A percentile compares a stretch with the other conserved stretches of the same genome.
phyloP scores from a whole-genome alignment of 2,797 vertebrate genomes.

The Sylvia borin region DNA sequence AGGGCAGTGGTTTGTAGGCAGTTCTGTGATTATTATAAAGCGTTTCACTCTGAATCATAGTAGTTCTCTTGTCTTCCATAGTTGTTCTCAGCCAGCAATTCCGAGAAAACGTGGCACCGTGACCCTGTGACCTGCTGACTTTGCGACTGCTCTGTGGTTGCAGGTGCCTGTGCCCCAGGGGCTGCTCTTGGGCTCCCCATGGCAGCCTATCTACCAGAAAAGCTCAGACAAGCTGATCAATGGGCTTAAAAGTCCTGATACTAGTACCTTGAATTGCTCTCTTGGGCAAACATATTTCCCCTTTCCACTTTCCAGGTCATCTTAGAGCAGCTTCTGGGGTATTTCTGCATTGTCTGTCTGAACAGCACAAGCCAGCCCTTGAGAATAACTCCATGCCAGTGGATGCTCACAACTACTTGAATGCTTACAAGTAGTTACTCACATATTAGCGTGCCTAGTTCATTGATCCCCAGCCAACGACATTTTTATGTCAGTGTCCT shows the following conservation, averaged over 20 bases:
- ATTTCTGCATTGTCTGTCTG: not conserved
- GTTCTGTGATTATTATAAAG: not conserved
- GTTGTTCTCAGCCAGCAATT: not conserved
- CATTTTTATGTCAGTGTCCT: not conserved
- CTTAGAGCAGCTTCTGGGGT: not conserved
- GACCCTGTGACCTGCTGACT: constrained; percentile 17
- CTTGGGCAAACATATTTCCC: not conserved
- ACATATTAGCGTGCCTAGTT: not conserved
- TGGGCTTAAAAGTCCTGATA: not conserved
- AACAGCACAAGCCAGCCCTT: not conserved
- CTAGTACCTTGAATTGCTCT: not conserved
- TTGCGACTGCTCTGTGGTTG: not conserved
- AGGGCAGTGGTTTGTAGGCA: not conserved
- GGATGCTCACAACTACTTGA: too few species aligned
- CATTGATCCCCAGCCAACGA: not conserved
- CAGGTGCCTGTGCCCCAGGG: not conserved
- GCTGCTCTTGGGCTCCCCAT: not conserved
- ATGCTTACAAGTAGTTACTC: not conserved
- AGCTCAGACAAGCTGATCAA: not conserved
- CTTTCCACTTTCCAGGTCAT: not conserved
- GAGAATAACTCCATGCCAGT: not conserved
- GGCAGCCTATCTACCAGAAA: not conserved
- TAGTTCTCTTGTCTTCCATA: not conserved
- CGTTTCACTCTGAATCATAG: not conserved
- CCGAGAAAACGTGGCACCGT: accelerated